These are phyloP conservation scores for Popillia japonica DNA, from an alignment of 1,140 invertebrate genomes.

Conservation along the genomic window DNA sequence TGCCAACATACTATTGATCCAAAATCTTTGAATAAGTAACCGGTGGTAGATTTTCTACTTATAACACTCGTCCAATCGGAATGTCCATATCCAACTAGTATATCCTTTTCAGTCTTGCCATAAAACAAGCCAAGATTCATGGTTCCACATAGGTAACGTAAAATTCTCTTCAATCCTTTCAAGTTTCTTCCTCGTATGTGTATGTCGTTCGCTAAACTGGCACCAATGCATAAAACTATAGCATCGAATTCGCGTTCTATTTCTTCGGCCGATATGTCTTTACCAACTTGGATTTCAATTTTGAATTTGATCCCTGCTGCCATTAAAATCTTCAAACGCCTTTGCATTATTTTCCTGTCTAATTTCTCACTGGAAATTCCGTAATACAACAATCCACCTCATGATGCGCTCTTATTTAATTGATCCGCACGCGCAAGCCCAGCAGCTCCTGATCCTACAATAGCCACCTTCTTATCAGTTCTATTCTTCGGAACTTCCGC, in stretches of 20 bases:
- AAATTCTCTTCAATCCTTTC: constrained; percentile 94
- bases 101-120: no score
- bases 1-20: no score
- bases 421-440: constrained; percentile 94
- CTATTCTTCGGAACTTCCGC: constrained; percentile 75
- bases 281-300: constrained; percentile 89
- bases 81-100: no score
- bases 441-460: constrained; percentile 98
- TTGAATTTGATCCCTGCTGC: constrained; percentile 93
- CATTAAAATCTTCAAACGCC: constrained; percentile 85
- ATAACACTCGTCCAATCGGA: no score
- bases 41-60: no score
- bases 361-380: constrained; percentile 99
- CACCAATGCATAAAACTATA: constrained; percentile 88
- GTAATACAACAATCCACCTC: constrained; percentile 90
- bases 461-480: constrained; percentile 86
- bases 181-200: constrained; percentile 66
- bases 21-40: no score
- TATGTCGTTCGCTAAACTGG: constrained; percentile 95
- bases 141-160: no score
- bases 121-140: no score
- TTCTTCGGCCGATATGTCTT: constrained; percentile 82
- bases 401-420: constrained; percentile 79
- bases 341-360: constrained; percentile 89
- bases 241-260: constrained; percentile 79